phyloP scores from a whole-genome alignment of 2,888 invertebrate species.

The Siphonodentalium dalli region DNA sequence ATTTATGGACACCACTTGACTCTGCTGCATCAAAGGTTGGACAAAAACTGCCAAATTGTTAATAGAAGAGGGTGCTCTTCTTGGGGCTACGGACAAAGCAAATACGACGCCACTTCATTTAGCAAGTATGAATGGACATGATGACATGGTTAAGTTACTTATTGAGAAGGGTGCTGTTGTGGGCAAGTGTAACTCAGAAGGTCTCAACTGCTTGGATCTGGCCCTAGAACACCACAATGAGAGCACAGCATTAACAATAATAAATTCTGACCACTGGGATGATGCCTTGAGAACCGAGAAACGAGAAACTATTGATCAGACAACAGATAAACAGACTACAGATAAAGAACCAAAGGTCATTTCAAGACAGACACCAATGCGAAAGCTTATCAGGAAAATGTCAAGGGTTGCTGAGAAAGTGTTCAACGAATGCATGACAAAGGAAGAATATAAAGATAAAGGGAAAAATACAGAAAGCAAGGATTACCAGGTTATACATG shows the following conservation, averaged over 20 bases:
- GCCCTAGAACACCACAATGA: conserved; percentile 65
- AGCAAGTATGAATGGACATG: conserved; percentile 63
- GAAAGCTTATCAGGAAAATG: conserved; percentile 67
- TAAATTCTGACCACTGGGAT: conserved; percentile 64
- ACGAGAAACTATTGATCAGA: conserved; percentile 49
- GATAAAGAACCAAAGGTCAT: too few relatives aligned
- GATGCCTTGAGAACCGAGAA: conserved; percentile 64
- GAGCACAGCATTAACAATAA: conserved; percentile 64
- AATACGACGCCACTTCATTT: conserved; percentile 67
- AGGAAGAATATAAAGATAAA: too few relatives aligned
- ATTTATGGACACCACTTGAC: conserved; percentile 67
- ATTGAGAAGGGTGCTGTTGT: conserved; percentile 63
- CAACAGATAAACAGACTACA: conserved; percentile 46
- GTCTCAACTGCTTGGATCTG: conserved; percentile 65
- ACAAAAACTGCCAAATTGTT: conserved; percentile 58
- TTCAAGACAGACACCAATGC: conserved; percentile 67
- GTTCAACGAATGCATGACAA: conserved; percentile 59
- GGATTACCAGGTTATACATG: conserved; percentile 61
- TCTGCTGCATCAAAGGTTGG: conserved; percentile 66
- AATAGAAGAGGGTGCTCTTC: conserved; percentile 63
- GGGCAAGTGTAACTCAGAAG: conserved; percentile 57
- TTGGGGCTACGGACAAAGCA: conserved; percentile 66
- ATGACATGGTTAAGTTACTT: conserved; percentile 61
- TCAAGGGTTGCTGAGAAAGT: conserved; percentile 65
- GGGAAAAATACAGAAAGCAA: conserved; percentile 50